Base-by-base conservation (phyloP, 2,113 vertebrate genomes). In the Pelvicachromis taeniatus region DNA sequence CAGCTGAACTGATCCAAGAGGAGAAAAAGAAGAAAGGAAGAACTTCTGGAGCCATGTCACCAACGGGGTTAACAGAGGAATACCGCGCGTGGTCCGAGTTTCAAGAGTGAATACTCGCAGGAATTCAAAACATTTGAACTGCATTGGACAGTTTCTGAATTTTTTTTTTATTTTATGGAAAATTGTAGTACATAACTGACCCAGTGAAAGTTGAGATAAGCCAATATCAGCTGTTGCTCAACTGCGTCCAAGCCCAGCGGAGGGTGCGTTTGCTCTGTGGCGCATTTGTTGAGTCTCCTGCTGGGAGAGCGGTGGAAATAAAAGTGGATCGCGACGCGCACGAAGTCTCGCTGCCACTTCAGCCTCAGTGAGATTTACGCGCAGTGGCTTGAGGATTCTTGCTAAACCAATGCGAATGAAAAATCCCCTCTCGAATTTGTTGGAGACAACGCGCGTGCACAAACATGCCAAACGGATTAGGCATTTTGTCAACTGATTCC, bases 211-310 rank as follows among this genome's bases (percentile, higher is more conserved):
- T 48, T 86, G 70, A 88, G 83, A 88, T 79, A 53, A 78, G 77
- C 26, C 53, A 8, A 73, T 58, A 77, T 95, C 95, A 95, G 93
- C 91, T 95, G 93, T 92, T 85, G 90, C 81, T 86, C 84, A 78
- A 58, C 78, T 84, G 88, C 75, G 77, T 89, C 88, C 80, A 85
- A 78, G 63, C 68, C 53, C 85, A 55, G 77, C 73, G 73, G 82
- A 87, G 85, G 58, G 54, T 78, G 87, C 90, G 45, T 94, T 87
- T 90, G 90, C 31, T 87, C 79, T 87, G 77, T 85, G 88, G 80
- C 81, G 90, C 92, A 90, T 90, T 90, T 90, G 93, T 85, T 31
- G 84, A 82, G 85, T 55, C 17, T 55, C 81, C 90, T 42, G 70
- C 2, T 42, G 79, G 59, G 78, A 78, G 73, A 80, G 40, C 2